Percentiles rank a stretch among this genome's conserved stretches.
phyloP scores from a whole-genome alignment of 2,888 invertebrate species.

The Crematogaster levior region DNA sequence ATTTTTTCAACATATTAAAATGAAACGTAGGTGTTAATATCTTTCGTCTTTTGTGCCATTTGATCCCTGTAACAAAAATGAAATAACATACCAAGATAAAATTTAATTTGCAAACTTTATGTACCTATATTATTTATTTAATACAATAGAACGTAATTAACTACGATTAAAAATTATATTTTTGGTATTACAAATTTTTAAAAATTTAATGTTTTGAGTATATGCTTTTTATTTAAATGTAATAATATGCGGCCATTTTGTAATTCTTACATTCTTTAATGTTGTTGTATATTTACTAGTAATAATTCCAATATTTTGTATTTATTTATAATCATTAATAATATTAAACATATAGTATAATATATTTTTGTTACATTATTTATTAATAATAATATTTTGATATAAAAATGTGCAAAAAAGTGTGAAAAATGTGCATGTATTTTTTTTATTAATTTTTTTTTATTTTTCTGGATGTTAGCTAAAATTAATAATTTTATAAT shows the following conservation, averaged over 20 bases:
- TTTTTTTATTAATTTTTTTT: not conserved
- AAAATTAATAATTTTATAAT: not conserved
- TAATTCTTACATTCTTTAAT: not conserved
- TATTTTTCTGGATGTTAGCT: not conserved
- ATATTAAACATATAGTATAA: not conserved
- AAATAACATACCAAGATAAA: not conserved
- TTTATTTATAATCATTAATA: not conserved
- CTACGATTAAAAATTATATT: not conserved
- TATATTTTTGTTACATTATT: not conserved
- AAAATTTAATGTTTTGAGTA: not conserved
- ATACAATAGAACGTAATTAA: not conserved
- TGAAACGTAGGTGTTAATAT: constrained; percentile 89
- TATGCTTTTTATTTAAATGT: not conserved
- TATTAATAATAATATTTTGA: not conserved
- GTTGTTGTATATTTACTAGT: not conserved
- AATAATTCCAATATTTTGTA: not conserved
- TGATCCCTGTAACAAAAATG: constrained; percentile 82
- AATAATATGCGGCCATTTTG: not conserved
- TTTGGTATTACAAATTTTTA: not conserved
- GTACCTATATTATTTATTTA: not conserved
- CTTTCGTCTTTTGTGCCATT: constrained; percentile 88
- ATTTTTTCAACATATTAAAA: constrained; percentile 87
- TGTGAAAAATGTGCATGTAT: too few relatives aligned
- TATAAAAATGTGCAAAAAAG: not conserved
- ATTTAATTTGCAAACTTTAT: not conserved